Base-by-base conservation (phyloP, 2,113 vertebrate genomes). In the Pelobates fuscus region DNA sequence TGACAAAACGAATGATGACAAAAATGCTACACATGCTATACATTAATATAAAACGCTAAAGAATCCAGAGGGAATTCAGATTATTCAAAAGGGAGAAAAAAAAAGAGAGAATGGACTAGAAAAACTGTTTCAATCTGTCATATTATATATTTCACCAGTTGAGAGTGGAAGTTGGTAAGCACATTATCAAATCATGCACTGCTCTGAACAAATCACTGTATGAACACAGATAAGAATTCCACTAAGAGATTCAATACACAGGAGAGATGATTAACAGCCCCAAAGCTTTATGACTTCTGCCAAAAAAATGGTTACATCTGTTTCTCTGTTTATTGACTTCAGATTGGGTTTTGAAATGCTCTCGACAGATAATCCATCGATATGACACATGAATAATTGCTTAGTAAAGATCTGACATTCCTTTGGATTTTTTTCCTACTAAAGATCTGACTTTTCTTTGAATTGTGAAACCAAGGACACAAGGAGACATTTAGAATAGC, bases 371-470 rank as follows among this genome's bases (percentile, higher is more conserved):
- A 77, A 77, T 77, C 73, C 64, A 77, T 77, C 55, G 57, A 68
- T 77, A 77, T 77, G 73, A 77, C 72, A 76, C 72, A 67, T 76
- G 73, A 77, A 77, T 77, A 77, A 77, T 77, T 77, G 65, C 64
- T 77, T 61, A 77, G 64, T 77, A 77, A 77, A 77, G 73, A 77
- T 77, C 73, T 77, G 73, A 77, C 27, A 54, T 68, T 68, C 37
- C 55, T 68, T 77, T 68, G 65, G 68, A 61, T 68, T 77, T 75
- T 17, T 60, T 75, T 67, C 43, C 29, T 68, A 68, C 65, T 61
- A 68, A 77, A 77, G 73, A 77, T 68, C 65, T 60, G 73, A 77
- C 61, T 43, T 77, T 77, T 57, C 65, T 77, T 67, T 75, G 63
- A 75, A 44, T 68, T 77, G 63, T 75, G 55, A 67, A 77, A 55